Base-by-base conservation (phyloP, 2,888 invertebrate species). In the Drosophila lacicola region DNA sequence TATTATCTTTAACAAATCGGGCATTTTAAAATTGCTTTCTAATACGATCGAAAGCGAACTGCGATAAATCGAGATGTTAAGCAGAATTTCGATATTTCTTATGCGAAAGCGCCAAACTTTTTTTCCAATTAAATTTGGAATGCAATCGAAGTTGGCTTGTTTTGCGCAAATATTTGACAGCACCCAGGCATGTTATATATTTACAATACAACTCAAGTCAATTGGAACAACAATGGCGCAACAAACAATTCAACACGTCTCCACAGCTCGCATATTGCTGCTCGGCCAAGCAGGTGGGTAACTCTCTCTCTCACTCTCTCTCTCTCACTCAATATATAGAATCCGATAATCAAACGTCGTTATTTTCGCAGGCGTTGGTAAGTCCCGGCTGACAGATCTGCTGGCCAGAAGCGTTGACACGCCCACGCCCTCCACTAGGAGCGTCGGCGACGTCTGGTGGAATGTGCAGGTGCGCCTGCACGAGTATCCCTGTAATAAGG, bases 401-500 rank as follows among this genome's bases (percentile, higher is more conserved):
- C 33, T 82, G 54, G 88, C 82, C 47, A 54, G 14, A 4, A 82
- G 66, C 47, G 55, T 41, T 13, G 58, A 58, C n/a, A 85, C 82
- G 5, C 82, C 82, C 0, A 88, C 82, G 1, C 56, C 25, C 3
- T 51, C 56, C 1, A 70, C 68, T 0, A 53, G 82, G 3, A 56
- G 51, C 13, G 70, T 88, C 3, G 67, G 66, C 44, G 49, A 62
- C 10, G 14, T 19, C 6, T 61, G 50, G 37, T 82, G 86, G 83
- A 76, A 54, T n/a, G 66, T 82, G 0, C 88, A 82, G 33, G 83
- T 88, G 21, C 83, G 88, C 4, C 17, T 82, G 3, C 83, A 82
- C 19, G 80, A 88, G 13, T 85, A 82, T 58, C 66, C 80, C 5
- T 25, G n/a, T 17, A 21, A 14, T 5, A n/a, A 44, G 1, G 46